These are phyloP conservation scores for Ptyas mucosa DNA, from an alignment of 2,113 vertebrate genomes.

Conservation along the genomic window DNA sequence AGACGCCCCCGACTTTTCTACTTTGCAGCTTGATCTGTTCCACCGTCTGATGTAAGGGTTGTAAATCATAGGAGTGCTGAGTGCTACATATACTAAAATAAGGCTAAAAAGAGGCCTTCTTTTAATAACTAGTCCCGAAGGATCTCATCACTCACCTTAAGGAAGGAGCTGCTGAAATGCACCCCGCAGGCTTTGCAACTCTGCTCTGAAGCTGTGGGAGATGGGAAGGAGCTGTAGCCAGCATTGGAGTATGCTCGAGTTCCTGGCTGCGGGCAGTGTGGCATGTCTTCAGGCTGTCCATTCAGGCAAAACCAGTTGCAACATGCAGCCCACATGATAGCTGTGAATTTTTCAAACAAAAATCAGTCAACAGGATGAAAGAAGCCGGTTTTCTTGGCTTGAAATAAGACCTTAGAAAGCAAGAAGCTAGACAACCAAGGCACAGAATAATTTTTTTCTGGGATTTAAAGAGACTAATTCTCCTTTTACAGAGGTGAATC, in stretches of 20 bases:
- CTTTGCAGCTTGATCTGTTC: background rate
- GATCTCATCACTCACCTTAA: constrained; percentile 74
- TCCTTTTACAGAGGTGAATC: background rate
- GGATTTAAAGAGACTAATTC: background rate
- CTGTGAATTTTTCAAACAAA: background rate
- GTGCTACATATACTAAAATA: background rate
- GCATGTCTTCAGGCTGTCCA: constrained; percentile 69
- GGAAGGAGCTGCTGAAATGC: constrained; percentile 63
- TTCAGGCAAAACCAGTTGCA: constrained; percentile 92
- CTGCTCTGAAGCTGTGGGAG: constrained; percentile 71
- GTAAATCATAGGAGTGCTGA: background rate
- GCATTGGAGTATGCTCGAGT: constrained; percentile 84
- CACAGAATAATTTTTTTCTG: background rate
- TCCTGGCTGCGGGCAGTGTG: constrained; percentile 25
- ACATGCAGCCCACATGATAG: constrained; percentile 88
- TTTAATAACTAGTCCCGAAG: background rate
- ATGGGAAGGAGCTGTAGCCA: constrained; percentile 80
- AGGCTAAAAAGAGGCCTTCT: background rate
- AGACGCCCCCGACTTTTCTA: background rate
- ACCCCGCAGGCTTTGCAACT: constrained; percentile 82
- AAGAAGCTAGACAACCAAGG: background rate
- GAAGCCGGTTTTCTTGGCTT: background rate
- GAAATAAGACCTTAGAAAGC: background rate
- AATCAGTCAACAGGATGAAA: background rate
- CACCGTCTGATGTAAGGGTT: background rate